Evolutionary conservation across 2,888 invertebrate genomes (phyloP), one percentile per base, ranked within the genome.

Genomic region (Epistrophella euchroma): DNA sequence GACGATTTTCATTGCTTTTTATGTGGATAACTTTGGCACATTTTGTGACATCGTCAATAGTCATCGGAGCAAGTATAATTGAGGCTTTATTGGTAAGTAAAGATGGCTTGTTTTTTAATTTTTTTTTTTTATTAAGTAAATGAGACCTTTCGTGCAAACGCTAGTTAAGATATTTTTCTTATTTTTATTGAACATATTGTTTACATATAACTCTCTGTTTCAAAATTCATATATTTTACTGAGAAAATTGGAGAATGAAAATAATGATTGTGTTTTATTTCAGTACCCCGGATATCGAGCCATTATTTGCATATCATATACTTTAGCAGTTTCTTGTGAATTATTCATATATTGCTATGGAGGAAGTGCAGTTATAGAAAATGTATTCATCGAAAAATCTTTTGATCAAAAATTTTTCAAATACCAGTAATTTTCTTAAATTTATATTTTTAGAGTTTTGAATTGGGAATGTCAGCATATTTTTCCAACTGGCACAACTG

Each of bases 401-500:
- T 0, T 40, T 15, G 1, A 5, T 15, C 4, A n/a, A 17, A 43
- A 10, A 1, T 15, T n/a, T 25, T 37, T 25, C 4, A 5, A 15
- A 5, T 6, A 1, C 19, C 10, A n/a, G 37, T 35, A 5, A 9
- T 35, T 55, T 50, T 25, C 3, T 9, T 19, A 25, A 2, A 25
- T 28, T 0, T 7, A 2, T 45, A 45, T 45, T n/a, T 47, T n/a
- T 11, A 83, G 83, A 78, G 78, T 17, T 70, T 25, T 22, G 78
- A 19, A 22, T 25, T 83, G 17, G 83, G 83, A 74, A 35, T 50
- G 62, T 25, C 78, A 11, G 83, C 70, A 4, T 83, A 78, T 19
- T 50, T 43, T n/a, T 64, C 74, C 82, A 91, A 90, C 82, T 91
- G 91, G 92, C 90, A 91, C 55, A 91, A 91, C 89, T 91, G 91